Conservation (phyloP, 1,140 invertebrate species). For the Ditylenchus dipsaci region DNA sequence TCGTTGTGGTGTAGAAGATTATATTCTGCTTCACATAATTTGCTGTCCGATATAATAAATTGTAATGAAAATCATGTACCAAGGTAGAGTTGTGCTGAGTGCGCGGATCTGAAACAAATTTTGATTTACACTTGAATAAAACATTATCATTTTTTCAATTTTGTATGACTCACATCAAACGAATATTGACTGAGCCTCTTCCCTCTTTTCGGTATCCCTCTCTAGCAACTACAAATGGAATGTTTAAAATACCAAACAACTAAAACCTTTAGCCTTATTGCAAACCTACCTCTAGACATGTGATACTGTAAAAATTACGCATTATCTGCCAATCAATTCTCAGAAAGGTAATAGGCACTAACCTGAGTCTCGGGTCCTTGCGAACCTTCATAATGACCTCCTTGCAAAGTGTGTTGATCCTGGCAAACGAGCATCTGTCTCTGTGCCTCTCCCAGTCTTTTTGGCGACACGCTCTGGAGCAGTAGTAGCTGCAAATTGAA, state of each 20-base stretch:
- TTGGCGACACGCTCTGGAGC: slow-evolving; percentile 73
- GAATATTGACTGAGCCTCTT: slow-evolving; percentile 82
- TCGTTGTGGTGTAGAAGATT: no score
- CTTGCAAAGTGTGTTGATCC: slow-evolving; percentile 74
- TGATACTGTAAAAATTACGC: neutral
- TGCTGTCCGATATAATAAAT: no score
- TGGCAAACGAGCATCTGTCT: slow-evolving; percentile 76
- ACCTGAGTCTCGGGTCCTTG: slow-evolving; percentile 73
- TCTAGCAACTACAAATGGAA: slow-evolving; percentile 69
- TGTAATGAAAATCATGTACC: no score
- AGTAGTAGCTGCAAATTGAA: slow-evolving; percentile 60
- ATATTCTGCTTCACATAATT: no score
- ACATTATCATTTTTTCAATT: no score
- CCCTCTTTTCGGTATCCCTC: slow-evolving; percentile 76
- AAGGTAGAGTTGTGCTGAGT: slow-evolving; percentile 46
- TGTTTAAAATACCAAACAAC: no score
- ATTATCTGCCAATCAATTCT: neutral
- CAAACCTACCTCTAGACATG: neutral
- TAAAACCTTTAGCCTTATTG: no score
- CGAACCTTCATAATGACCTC: slow-evolving; percentile 75
- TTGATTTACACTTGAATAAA: no score
- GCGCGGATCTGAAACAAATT: slow-evolving; percentile 36
- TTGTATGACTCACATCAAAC: slow-evolving; percentile 59
- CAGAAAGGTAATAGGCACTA: slow-evolving; percentile 63
- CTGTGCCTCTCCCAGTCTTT: slow-evolving; percentile 85